phyloP scores from a whole-genome alignment of 1,140 invertebrate species.

The Nomia melanderi region DNA sequence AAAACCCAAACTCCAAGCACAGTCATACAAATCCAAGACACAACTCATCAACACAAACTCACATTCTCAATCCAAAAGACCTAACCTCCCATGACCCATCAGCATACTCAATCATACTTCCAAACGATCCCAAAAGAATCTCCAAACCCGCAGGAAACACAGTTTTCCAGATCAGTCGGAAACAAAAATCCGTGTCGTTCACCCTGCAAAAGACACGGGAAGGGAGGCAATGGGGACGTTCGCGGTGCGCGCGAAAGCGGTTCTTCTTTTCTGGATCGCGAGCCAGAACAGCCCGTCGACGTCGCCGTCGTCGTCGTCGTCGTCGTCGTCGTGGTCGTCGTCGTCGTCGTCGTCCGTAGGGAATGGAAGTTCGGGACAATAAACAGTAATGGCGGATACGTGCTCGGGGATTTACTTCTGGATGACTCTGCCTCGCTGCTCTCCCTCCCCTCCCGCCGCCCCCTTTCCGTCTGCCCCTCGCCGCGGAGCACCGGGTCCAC shows the following conservation, averaged over 20 bases:
- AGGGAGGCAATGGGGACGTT: slow-evolving; percentile 42
- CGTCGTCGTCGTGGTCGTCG: too few species aligned
- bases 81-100: too few species aligned
- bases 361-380: slow-evolving; percentile 76
- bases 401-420: slow-evolving; percentile 67
- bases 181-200: slow-evolving; percentile 54
- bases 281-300: slow-evolving; percentile 31
- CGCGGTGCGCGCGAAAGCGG: slow-evolving; percentile 41
- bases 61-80: too few species aligned
- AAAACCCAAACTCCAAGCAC: too few species aligned
- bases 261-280: slow-evolving; percentile 51
- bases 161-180: slow-evolving; percentile 15
- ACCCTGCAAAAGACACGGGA: neutral
- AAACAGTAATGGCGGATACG: slow-evolving; percentile 74
- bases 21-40: too few species aligned
- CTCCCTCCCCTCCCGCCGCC: neutral
- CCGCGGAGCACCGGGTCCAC: neutral
- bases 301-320: slow-evolving; percentile 26
- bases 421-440: slow-evolving; percentile 18
- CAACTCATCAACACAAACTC: too few species aligned
- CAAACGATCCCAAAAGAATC: neutral
- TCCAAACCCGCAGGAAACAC: neutral
- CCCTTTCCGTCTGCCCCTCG: neutral
- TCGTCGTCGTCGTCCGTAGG: slow-evolving; percentile 44
- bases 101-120: neutral